Percentiles rank a stretch among this genome's conserved stretches.
Evolutionary conservation across 2,888 invertebrate species (phyloP).

Genomic region (Troglohyphantes excavatus): DNA sequence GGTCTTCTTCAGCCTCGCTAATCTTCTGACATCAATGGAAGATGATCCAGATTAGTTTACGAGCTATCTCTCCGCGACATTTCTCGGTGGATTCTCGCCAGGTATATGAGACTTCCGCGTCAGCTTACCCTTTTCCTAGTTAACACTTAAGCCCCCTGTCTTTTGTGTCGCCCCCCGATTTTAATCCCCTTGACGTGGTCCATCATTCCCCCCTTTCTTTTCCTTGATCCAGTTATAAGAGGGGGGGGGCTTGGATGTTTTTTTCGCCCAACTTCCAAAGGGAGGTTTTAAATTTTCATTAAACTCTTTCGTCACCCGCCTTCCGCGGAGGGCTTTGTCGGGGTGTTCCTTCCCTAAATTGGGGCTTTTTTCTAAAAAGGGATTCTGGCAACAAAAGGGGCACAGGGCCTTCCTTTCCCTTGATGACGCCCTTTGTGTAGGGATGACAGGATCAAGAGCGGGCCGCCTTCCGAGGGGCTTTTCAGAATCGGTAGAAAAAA

Average conservation of each 20-base stretch:
- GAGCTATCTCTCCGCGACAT: conserved; percentile 68
- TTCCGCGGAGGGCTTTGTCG: conserved; percentile 21
- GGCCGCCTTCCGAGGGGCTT: conserved; percentile 6
- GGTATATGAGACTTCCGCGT: conserved; percentile 65
- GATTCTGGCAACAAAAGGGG: conserved; percentile 43
- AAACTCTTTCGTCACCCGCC: conserved; percentile 77
- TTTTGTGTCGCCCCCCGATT: conserved; percentile 7
- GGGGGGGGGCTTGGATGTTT: conserved; percentile 16
- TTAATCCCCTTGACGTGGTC: conserved; percentile 58
- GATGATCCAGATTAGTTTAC: conserved; percentile 78
- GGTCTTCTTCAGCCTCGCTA: conserved; percentile 19
- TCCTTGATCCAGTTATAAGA: not conserved
- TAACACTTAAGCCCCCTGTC: conserved; percentile 37
- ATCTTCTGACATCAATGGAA: conserved; percentile 66
- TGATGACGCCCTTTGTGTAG: conserved; percentile 69
- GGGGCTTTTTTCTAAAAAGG: conserved; percentile 3
- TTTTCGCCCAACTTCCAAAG: conserved; percentile 38
- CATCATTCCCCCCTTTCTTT: conserved; percentile 55
- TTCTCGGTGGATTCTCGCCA: not conserved
- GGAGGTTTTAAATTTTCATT: conserved; percentile 78
- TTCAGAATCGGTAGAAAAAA: conserved; percentile 1
- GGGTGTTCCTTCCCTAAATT: conserved; percentile 39
- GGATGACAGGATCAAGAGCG: conserved; percentile 71
- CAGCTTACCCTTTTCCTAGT: conserved; percentile 54
- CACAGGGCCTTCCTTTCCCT: conserved; percentile 27